A percentile compares a stretch with the other conserved stretches of the same genome.
phyloP scores from a whole-genome alignment of 2,888 invertebrate genomes.

The Agrilus mali region DNA sequence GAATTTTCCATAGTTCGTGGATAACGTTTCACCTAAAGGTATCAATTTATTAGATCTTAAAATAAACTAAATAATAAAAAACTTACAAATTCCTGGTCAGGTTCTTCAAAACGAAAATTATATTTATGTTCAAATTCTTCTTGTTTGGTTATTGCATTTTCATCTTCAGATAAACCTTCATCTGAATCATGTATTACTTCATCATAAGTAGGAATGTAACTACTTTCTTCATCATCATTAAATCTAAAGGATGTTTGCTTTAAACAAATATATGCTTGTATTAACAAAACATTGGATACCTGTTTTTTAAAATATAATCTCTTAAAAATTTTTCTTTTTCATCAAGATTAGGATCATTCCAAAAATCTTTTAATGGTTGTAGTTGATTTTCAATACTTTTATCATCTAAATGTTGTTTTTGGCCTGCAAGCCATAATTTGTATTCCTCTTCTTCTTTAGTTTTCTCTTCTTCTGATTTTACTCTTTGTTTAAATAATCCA shows the following conservation, averaged over 20 bases:
- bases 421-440: slow-evolving; percentile 70
- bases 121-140: slow-evolving; percentile 89
- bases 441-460: slow-evolving; percentile 47
- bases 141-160: slow-evolving; percentile 64
- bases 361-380: slow-evolving; percentile 67
- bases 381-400: slow-evolving; percentile 48
- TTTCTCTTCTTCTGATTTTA: slow-evolving; percentile 40
- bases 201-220: slow-evolving; percentile 48
- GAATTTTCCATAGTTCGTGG: slow-evolving; percentile 76
- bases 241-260: slow-evolving; percentile 27
- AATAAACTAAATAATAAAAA: slow-evolving; percentile 2
- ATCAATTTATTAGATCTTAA: background rate
- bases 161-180: slow-evolving; percentile 61
- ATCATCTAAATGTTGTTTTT: slow-evolving; percentile 46
- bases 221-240: slow-evolving; percentile 35
- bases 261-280: background rate
- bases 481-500: slow-evolving; percentile 40
- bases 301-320: slow-evolving; percentile 85
- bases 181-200: slow-evolving; percentile 50
- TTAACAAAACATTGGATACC: slow-evolving; percentile 28
- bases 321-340: slow-evolving; percentile 79
- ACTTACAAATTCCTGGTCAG: slow-evolving; percentile 77
- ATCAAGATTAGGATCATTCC: slow-evolving; percentile 72
- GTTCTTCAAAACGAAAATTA: slow-evolving; percentile 94
- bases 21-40: slow-evolving; percentile 65